Percentiles rank a stretch among this genome's conserved stretches.
phyloP scores from a whole-genome alignment of 2,888 invertebrate species.

The Schrankia costaestrigalis region DNA sequence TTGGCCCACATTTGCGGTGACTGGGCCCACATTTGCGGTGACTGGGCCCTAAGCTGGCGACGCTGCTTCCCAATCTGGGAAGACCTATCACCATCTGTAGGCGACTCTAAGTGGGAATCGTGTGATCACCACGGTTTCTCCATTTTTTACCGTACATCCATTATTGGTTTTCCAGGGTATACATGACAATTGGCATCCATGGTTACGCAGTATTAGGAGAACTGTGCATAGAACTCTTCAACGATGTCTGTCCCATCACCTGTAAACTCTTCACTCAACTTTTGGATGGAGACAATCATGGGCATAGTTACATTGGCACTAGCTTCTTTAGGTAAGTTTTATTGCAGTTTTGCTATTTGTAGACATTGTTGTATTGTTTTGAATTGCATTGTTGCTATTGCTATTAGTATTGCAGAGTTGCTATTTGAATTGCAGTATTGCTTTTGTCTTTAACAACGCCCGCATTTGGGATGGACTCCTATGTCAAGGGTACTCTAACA shows the following conservation, averaged over 20 bases:
- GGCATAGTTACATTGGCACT: slow-evolving; percentile 60
- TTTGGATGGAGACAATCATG: slow-evolving; percentile 48
- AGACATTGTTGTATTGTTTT: background rate
- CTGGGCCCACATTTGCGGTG: no score
- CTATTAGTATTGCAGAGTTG: background rate
- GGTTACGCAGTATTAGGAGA: slow-evolving; percentile 47
- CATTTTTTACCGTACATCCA: background rate
- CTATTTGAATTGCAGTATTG: slow-evolving; percentile 8
- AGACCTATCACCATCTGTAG: background rate
- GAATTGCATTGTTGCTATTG: background rate
- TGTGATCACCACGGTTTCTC: background rate
- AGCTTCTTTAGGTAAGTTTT: slow-evolving; percentile 56
- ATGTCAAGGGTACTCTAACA: no score
- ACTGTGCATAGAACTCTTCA: slow-evolving; percentile 54
- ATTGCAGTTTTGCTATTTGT: background rate
- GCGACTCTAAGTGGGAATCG: background rate
- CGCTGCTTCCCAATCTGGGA: background rate
- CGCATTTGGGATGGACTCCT: background rate
- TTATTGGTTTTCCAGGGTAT: slow-evolving; percentile 37
- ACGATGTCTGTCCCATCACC: slow-evolving; percentile 57
- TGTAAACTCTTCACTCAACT: slow-evolving; percentile 58
- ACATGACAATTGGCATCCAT: slow-evolving; percentile 42
- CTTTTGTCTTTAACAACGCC: slow-evolving; percentile 6
- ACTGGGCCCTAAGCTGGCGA: background rate
- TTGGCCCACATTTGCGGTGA: no score